phyloP scores from a whole-genome alignment of 2,113 vertebrate species.

The Corvus cornix region DNA sequence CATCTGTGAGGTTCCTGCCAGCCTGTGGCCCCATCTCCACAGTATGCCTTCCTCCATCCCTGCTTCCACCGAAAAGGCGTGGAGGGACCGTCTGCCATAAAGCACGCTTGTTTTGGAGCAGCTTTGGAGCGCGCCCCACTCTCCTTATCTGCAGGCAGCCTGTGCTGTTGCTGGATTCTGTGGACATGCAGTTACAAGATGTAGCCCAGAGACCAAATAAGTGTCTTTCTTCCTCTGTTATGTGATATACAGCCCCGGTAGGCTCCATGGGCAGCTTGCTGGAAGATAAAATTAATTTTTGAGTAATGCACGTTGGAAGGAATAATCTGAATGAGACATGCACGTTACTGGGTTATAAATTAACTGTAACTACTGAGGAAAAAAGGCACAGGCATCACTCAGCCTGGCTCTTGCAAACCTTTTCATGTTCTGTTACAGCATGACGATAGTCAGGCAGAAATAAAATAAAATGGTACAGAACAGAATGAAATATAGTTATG shows the following conservation, averaged over 20 bases:
- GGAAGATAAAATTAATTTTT: constrained; percentile 69
- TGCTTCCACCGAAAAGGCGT: rapidly evolving
- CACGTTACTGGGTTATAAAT: constrained; percentile 50
- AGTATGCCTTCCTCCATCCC: background rate
- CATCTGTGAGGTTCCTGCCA: background rate
- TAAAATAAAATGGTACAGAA: background rate
- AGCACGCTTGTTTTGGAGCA: rapidly evolving
- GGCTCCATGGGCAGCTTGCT: constrained; percentile 21
- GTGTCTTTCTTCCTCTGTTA: background rate
- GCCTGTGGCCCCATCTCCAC: rapidly evolving
- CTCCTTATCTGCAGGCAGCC: background rate
- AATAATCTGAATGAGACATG: constrained; percentile 48
- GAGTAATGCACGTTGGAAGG: constrained; percentile 51
- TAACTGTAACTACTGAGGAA: constrained; percentile 35
- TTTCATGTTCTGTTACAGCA: background rate
- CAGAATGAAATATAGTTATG: background rate
- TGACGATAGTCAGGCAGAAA: background rate
- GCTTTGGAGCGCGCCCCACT: background rate
- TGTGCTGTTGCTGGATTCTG: background rate
- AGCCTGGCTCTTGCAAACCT: background rate
- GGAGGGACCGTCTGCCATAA: background rate
- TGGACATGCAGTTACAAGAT: background rate
- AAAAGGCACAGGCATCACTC: background rate
- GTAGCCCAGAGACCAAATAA: constrained; percentile 27
- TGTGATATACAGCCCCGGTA: background rate